Base-by-base conservation (phyloP, 2,113 vertebrate species). In the Megatriorchis doriae region DNA sequence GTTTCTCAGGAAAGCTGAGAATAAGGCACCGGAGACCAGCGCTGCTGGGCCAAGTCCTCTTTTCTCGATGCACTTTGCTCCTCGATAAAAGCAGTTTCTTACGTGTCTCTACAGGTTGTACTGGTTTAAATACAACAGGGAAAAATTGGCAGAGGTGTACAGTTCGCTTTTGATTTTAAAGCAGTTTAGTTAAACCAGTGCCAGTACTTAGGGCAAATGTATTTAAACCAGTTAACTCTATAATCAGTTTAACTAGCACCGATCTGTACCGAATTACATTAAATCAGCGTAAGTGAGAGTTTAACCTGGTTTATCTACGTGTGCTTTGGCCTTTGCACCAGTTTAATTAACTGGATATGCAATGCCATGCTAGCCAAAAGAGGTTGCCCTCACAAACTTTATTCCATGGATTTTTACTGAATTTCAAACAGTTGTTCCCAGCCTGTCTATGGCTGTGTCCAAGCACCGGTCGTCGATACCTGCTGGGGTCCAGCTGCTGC, bases 1-100 rank as follows among this genome's bases (percentile, higher is more conserved):
- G 43, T 95, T 97, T 94, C 96, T 95, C 91, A 95, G 95, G 84
- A 56, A 96, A 92, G 91, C 94, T 97, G 98, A 96, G 96, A 97
- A 97, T 80, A 95, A 95, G 88, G 79, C 11, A 5, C 47, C 47
- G n/a, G 61, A 88, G 94, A 86, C 81, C 84, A 90, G 83, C 1
- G 11, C 80, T 63, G 82, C 89, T 81, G 63, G 86, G 82, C 36
- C 43, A 90, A 90, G 82, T 70, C 40, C 59, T 88, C 66, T 67
- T 53, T 43, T 79, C 87, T 80, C 3, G 1, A 27, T 78, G 92
- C 85, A 81, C 96, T 95, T 96, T 90, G 92, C 81, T 92, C 90
- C 85, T 85, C 3, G 1, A 68, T 84, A 48, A 47, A 75, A 72
- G 86, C 77, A 72, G 52, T 34, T 81, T 32, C 83, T 85, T 43